These are phyloP conservation scores for Euzophera pinguis DNA, from an alignment of 2,888 invertebrate genomes.

Conservation along the genomic window DNA sequence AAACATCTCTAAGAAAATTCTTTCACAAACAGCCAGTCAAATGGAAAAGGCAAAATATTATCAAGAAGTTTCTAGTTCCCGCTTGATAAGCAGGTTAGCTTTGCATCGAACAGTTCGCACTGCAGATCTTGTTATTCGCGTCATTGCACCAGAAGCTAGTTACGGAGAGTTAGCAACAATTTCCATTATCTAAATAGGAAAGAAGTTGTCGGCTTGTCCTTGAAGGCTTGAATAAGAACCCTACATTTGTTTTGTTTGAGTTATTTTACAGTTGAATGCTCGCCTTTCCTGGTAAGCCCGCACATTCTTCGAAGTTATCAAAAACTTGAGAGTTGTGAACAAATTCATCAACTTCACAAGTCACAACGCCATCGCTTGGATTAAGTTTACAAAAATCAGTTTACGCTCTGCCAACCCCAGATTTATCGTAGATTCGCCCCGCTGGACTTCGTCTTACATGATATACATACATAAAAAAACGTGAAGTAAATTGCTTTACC, in stretches of 20 bases:
- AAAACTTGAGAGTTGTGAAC: slow-evolving; percentile 47
- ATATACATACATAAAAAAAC: slow-evolving; percentile 15
- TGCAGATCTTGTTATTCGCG: slow-evolving; percentile 20
- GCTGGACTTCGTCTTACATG: slow-evolving; percentile 13
- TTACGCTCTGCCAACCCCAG: slow-evolving; percentile 34
- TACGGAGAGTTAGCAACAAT: slow-evolving; percentile 38
- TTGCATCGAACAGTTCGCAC: slow-evolving; percentile 8
- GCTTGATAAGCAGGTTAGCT: slow-evolving; percentile 16
- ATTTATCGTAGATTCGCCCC: slow-evolving; percentile 38
- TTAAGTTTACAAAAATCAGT: slow-evolving; percentile 53
- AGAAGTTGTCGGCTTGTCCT: slow-evolving; percentile 28
- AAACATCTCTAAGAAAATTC: not conserved
- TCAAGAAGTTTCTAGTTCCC: slow-evolving; percentile 16
- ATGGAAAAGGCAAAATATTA: slow-evolving; percentile 1
- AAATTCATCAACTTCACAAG: slow-evolving; percentile 48
- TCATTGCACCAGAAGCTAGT: slow-evolving; percentile 30
- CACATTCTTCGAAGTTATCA: slow-evolving; percentile 45
- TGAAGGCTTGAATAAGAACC: slow-evolving; percentile 29
- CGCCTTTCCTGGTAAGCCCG: slow-evolving; percentile 37
- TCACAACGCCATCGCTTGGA: slow-evolving; percentile 43
- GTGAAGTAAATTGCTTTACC: slow-evolving; percentile 10
- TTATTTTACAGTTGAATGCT: slow-evolving; percentile 57
- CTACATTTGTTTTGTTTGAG: slow-evolving; percentile 43
- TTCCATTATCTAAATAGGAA: slow-evolving; percentile 37
- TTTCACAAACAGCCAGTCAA: not conserved